These are phyloP conservation scores for Tenthredo distinguenda DNA, from an alignment of 2,888 invertebrate genomes.

Conservation along the genomic window DNA sequence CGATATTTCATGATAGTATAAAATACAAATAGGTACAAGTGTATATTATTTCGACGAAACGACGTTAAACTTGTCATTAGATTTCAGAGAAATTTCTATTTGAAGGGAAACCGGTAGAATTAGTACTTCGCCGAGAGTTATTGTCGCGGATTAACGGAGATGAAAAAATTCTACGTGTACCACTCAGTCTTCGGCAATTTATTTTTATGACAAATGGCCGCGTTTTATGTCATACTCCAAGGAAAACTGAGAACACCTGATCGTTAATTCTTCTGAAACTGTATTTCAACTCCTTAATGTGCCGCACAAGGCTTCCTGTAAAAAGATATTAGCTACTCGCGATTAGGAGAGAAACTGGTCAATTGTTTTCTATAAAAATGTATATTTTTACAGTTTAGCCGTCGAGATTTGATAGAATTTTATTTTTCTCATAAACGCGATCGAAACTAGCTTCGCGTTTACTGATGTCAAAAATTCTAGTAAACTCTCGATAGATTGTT, in stretches of 20 bases:
- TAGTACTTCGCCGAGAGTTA: no score
- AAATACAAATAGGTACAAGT: not conserved
- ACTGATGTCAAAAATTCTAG: not conserved
- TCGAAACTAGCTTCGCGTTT: not conserved
- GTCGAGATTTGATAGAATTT: not conserved
- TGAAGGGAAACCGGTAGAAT: not conserved
- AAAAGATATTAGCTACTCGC: conserved; percentile 11
- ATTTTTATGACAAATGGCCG: conserved; percentile 15
- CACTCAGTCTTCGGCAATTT: not conserved
- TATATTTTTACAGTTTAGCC: not conserved
- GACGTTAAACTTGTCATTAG: not conserved
- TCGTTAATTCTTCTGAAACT: not conserved
- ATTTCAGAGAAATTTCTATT: not conserved
- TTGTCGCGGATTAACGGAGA: not conserved
- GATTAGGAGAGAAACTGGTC: not conserved
- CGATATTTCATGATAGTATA: not conserved
- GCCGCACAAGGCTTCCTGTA: not conserved
- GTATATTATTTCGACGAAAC: not conserved
- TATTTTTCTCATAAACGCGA: not conserved
- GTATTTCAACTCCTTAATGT: not conserved
- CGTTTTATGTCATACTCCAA: conserved; percentile 2
- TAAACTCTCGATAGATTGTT: not conserved
- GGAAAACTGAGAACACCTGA: not conserved
- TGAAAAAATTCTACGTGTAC: not conserved
- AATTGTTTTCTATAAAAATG: not conserved